Evolutionary conservation across 2,113 vertebrate species (phyloP), one percentile per base, ranked within the genome.

Genomic region (Gnathonemus echidnorhynchus): DNA sequence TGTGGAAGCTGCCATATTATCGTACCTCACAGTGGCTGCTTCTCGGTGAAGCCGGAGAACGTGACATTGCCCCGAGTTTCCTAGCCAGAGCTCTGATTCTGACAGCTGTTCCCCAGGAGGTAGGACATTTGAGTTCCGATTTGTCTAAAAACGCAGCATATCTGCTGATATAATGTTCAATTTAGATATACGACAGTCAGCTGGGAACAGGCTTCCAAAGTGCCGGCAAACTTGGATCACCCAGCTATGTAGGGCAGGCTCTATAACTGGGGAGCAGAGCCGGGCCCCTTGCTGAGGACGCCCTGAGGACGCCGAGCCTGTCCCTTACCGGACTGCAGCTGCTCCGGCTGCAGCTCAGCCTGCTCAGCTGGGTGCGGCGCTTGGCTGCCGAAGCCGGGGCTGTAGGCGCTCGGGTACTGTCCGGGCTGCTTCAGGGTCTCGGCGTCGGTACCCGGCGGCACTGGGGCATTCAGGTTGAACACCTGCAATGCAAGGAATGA

Each of bases 381-480:
- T 86, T 97, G 98, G 94, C 94, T 97, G 94, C 95, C 96, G 92
- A 98, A 99, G 91, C 97, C 96, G 94, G 97, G 98, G 93, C 95
- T 97, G 53, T 98, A 99, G 95, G 96, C 96, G 93, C 96, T 94
- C 92, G 97, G 97, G 95, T 98, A 99, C 92, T 98, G 98, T 93
- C 93, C 96, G 91, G 97, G 95, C 91, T 97, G 97, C 94, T 99
- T 99, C 94, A 98, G 96, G 62, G 97, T 93, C 91, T 99, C 98
- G 92, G 95, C 93, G 94, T 99, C 98, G 93, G 96, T 97, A 93
- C 96, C 95, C 92, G 98, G 97, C 94, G 98, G 98, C 94, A 99
- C 97, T 56, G 98, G 97, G 89, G 98, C 97, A 89, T 98, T 99
- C 97, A 99, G 95, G 93, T 98, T 99, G 94, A 99, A 99, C 91